Evolutionary conservation across 2,113 vertebrate species (phyloP).

Genomic region (Poeciliopsis prolifica): DNA sequence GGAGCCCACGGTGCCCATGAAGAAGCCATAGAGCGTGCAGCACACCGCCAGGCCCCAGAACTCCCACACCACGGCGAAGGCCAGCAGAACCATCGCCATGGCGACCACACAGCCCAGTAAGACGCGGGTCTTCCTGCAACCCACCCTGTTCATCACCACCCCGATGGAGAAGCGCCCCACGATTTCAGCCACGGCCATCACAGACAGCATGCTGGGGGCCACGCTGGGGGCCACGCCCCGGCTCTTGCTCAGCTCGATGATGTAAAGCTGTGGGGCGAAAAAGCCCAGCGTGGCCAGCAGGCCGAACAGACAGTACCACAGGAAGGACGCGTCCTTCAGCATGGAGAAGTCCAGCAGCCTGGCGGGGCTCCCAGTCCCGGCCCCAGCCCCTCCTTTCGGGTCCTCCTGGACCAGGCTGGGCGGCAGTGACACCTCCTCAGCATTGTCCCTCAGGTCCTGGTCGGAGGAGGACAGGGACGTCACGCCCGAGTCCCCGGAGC

Average conservation of each 20-base stretch:
- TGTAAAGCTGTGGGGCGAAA: constrained; percentile 92
- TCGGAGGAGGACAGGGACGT: constrained; percentile 87
- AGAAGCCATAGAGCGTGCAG: constrained; percentile 89
- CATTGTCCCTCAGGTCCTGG: constrained; percentile 74
- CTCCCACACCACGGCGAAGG: constrained; percentile 85
- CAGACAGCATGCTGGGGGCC: constrained; percentile 87
- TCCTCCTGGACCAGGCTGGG: constrained; percentile 4
- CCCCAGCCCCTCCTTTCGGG: constrained; percentile 25
- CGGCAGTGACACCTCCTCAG: background rate
- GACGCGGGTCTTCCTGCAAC: constrained; percentile 88
- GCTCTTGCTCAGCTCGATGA: constrained; percentile 91
- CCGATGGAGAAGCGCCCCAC: constrained; percentile 87
- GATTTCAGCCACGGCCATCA: constrained; percentile 91
- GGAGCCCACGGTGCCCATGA: constrained; percentile 89
- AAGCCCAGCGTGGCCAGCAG: constrained; percentile 95
- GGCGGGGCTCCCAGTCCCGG: background rate
- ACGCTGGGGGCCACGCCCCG: constrained; percentile 81
- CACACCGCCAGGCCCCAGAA: constrained; percentile 91
- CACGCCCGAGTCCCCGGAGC: constrained; percentile 90
- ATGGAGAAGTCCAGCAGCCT: constrained; percentile 90
- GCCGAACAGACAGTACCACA: constrained; percentile 93
- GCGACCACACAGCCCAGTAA: constrained; percentile 86
- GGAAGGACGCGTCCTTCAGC: constrained; percentile 87
- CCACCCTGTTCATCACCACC: constrained; percentile 84
- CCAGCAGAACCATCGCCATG: constrained; percentile 85